phyloP scores from a whole-genome alignment of 1,140 invertebrate genomes.

The Macrocentrus cingulum region DNA sequence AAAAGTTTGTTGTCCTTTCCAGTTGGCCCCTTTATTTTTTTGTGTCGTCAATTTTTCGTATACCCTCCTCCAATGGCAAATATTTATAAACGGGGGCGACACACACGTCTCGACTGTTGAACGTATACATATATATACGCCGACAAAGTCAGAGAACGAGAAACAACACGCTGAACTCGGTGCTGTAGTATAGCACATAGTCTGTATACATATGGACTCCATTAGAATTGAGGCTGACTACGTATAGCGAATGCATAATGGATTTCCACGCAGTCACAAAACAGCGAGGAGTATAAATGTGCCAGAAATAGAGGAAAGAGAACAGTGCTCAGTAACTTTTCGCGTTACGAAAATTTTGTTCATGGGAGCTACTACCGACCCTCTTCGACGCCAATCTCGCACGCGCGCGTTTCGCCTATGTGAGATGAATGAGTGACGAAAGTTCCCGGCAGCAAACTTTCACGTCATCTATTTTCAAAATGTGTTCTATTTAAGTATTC shows the following conservation, averaged over 20 bases:
- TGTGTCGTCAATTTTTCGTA: too few species aligned
- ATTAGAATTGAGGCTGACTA: slow-evolving; percentile 19
- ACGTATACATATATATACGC: too few species aligned
- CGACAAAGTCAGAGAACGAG: background rate
- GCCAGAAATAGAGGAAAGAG: background rate
- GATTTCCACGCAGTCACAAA: slow-evolving; percentile 23
- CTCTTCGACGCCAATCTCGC: slow-evolving; percentile 2
- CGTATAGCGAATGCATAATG: slow-evolving; percentile 24
- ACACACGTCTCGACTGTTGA: too few species aligned
- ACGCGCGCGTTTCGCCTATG: background rate
- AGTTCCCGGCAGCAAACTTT: slow-evolving; percentile 16
- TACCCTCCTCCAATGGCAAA: background rate
- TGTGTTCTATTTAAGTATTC: slow-evolving; percentile 2
- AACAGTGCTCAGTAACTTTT: slow-evolving; percentile 11
- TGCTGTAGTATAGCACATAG: background rate
- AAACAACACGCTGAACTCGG: background rate
- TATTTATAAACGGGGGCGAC: background rate
- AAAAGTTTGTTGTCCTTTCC: background rate
- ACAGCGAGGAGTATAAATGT: slow-evolving; percentile 9
- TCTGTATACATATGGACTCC: slow-evolving; percentile 10
- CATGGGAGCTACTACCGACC: background rate
- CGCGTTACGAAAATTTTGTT: slow-evolving; percentile 13
- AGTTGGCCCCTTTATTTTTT: background rate
- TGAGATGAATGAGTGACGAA: slow-evolving; percentile 16
- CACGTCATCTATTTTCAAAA: slow-evolving; percentile 12